phyloP scores from a whole-genome alignment of 2,888 invertebrate genomes.

The Eupithecia insigniata region DNA sequence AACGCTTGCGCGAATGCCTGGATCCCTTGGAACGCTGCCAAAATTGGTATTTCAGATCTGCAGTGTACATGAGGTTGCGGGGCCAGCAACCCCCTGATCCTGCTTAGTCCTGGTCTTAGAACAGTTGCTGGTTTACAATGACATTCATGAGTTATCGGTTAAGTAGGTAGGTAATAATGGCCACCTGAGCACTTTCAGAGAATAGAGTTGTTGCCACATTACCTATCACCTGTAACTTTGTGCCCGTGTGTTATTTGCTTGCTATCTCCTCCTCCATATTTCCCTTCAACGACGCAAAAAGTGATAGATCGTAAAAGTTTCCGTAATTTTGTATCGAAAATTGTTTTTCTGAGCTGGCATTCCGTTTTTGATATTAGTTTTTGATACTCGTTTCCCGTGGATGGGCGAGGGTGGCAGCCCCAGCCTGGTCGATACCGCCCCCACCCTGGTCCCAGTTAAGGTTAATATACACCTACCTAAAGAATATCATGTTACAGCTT shows the following conservation, averaged over 20 bases:
- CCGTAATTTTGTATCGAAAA: not conserved
- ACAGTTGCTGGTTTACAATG: not conserved
- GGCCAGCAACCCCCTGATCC: not conserved
- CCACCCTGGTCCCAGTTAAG: too few relatives aligned
- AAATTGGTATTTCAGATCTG: not conserved
- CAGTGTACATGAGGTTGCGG: not conserved
- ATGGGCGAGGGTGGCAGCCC: too few relatives aligned
- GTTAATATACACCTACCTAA: too few relatives aligned
- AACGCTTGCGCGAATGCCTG: slow-evolving; percentile 12
- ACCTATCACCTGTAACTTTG: not conserved
- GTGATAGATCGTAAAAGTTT: not conserved
- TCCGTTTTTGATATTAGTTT: not conserved
- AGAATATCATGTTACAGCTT: too few relatives aligned
- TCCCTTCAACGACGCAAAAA: not conserved
- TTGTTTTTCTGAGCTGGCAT: not conserved
- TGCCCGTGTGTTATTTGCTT: not conserved
- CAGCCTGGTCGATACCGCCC: too few relatives aligned
- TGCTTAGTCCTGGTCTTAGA: not conserved
- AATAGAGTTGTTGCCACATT: not conserved
- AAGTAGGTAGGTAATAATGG: too few relatives aligned
- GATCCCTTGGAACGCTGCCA: not conserved
- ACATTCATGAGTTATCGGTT: not conserved
- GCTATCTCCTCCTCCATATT: not conserved
- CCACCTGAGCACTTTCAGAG: not conserved
- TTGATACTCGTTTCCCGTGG: too few relatives aligned